Evolutionary conservation across 2,113 vertebrate genomes (phyloP), one percentile per base, ranked within the genome.

Genomic region (Suncus etruscus): DNA sequence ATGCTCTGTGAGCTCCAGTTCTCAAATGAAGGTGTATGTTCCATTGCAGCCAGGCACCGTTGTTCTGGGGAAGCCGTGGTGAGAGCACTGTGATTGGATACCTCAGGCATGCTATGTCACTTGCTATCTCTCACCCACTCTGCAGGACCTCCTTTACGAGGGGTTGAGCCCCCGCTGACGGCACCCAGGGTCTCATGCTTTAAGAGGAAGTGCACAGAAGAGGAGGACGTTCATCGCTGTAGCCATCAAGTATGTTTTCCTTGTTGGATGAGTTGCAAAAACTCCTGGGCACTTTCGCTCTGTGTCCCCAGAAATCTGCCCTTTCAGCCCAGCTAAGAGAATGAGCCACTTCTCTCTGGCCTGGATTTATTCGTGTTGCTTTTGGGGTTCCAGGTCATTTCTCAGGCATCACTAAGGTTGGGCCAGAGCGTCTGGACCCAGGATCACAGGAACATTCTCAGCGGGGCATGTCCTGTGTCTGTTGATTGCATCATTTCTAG

Each of bases 121-220:
- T 97, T 97, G 97, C 97, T 97, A 63, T 97, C 90, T 98, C 97
- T 98, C 97, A 98, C 98, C 97, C 98, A 97, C 98, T 96, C 93
- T 95, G n/a, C 97, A 99, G 99, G 98, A 96, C 96, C 98, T 0
- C 97, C 98, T 97, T 99, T 98, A 96, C 98, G 98, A 97, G 98
- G 98, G 97, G 97, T 97, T 96, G 98, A 99, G 86, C 98, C 98
- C 97, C 98, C 98, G 95, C 96, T 98, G 97, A 98, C 98, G 48
- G 97, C 99, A 96, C 98, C 99, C 78, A 99, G 98, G 97, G 98
- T 99, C 89, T 97, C 99, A 87, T 99, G 99, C 97, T 99, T 99
- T 97, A 99, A 99, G 98, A 99, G 99, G 98, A 99, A 99, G 97
- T 99, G 98, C 97, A 98, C 99, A 93, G 99, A 99, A 95, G 98